Percentiles rank a stretch among this genome's conserved stretches.
Evolutionary conservation across 2,113 vertebrate genomes (phyloP).

Genomic region (Cololabis saira): DNA sequence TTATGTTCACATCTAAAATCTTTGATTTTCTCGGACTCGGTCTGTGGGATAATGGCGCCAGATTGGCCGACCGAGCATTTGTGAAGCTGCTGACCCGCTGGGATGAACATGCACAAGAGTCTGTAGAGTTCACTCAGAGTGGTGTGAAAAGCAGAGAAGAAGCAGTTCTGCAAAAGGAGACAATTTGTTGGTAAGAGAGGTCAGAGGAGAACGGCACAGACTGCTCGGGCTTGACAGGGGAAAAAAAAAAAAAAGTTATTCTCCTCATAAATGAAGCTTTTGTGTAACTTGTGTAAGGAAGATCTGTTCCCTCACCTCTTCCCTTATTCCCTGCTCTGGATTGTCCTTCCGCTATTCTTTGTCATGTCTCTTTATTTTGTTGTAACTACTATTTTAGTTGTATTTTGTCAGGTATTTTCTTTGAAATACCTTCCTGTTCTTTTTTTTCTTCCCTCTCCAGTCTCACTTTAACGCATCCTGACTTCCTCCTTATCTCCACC

Average conservation of each 20-base stretch:
- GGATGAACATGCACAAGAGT: not conserved
- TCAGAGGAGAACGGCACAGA: not conserved
- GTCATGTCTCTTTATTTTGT: too few species aligned
- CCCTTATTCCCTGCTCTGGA: too few species aligned
- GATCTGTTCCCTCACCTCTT: too few species aligned
- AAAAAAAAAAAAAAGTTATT: not conserved
- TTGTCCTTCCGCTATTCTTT: too few species aligned
- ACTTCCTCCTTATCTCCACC: too few species aligned
- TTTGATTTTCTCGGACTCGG: not conserved
- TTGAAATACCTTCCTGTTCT: too few species aligned
- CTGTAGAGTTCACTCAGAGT: slow-evolving; percentile 2
- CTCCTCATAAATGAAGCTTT: too few species aligned
- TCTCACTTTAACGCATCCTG: too few species aligned
- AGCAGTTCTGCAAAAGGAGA: not conserved
- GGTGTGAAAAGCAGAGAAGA: slow-evolving; percentile 6
- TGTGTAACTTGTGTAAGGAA: too few species aligned
- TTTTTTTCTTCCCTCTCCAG: too few species aligned
- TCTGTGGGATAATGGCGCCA: not conserved
- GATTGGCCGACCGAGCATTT: not conserved
- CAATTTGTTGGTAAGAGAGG: slow-evolving; percentile 3
- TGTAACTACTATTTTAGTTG: too few species aligned
- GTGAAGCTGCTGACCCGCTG: not conserved
- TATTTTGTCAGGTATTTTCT: too few species aligned
- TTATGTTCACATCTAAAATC: not conserved
- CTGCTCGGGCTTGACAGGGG: not conserved